Percentiles rank a stretch among this genome's conserved stretches.
Conservation (phyloP, 2,888 invertebrate species). For the Alsophila aescularia region DNA sequence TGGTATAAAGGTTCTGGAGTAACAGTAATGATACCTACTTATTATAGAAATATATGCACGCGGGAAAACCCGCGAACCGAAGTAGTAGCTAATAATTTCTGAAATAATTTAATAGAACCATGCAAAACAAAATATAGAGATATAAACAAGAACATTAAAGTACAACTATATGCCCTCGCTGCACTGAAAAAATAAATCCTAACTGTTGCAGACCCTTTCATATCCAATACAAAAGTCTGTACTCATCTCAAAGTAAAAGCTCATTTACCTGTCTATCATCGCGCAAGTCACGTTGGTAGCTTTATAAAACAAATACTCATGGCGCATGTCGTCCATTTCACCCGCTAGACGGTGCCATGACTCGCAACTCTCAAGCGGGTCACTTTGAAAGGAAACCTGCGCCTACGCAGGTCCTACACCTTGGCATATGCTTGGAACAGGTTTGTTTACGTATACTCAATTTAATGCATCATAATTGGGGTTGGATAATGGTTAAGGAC, state of each 20-base stretch:
- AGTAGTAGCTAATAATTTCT: too few species aligned
- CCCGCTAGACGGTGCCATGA: constrained; percentile 12
- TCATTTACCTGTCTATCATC: constrained; percentile 34
- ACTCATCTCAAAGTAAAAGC: constrained; percentile 18
- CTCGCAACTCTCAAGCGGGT: constrained; percentile 15
- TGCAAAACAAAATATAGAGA: too few species aligned
- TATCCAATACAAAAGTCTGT: constrained; percentile 4
- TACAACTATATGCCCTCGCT: too few species aligned
- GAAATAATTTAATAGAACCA: too few species aligned
- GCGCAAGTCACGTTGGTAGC: constrained; percentile 40
- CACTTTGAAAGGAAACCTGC: constrained; percentile 25
- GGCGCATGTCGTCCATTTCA: constrained; percentile 19
- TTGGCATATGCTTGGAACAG: constrained; percentile 14
- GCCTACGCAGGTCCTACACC: constrained; percentile 20
- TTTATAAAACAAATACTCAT: constrained; percentile 36
- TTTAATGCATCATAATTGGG: constrained; percentile 10
- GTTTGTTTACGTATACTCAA: constrained; percentile 15
- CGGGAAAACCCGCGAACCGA: too few species aligned
- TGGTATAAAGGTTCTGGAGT: too few species aligned
- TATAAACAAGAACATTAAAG: too few species aligned
- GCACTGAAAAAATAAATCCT: background rate
- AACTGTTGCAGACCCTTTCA: background rate
- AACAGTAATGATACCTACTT: too few species aligned
- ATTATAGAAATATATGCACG: too few species aligned
- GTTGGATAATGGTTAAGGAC: constrained; percentile 1